phyloP scores from a whole-genome alignment of 1,140 invertebrate species.

The Bombus difficillimus region DNA sequence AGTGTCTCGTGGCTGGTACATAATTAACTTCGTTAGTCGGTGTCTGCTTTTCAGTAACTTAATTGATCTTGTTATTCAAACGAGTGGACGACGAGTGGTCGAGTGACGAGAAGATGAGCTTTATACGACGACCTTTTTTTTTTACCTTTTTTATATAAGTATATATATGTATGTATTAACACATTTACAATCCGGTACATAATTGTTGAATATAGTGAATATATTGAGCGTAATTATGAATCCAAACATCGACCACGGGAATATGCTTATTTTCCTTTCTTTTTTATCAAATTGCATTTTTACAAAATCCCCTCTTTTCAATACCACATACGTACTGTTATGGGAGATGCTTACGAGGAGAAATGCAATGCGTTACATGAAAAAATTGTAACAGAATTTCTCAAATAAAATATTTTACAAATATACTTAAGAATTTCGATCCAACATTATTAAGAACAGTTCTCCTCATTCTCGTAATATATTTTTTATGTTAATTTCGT shows the following conservation, averaged over 20 bases:
- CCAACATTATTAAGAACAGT: not conserved
- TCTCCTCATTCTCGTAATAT: not conserved
- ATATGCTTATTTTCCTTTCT: not conserved
- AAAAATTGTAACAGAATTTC: not conserved
- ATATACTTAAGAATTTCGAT: not conserved
- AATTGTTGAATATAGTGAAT: slow-evolving; percentile 56
- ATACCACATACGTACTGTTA: no score
- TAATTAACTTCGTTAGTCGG: slow-evolving; percentile 27
- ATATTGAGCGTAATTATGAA: slow-evolving; percentile 66
- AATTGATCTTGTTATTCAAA: slow-evolving; percentile 1
- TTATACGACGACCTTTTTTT: not conserved
- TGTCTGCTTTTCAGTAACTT: not conserved
- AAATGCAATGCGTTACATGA: not conserved
- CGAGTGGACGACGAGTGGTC: not conserved
- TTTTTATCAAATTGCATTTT: not conserved
- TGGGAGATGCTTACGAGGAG: not conserved
- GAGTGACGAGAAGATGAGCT: not conserved
- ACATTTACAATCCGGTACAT: slow-evolving; percentile 60
- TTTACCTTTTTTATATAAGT: slow-evolving; percentile 49
- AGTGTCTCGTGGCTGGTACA: not conserved
- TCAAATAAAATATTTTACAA: not conserved
- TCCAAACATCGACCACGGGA: slow-evolving; percentile 42
- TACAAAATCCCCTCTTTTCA: not conserved
- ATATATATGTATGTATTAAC: slow-evolving; percentile 52
- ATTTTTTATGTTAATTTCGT: not conserved